Conservation (phyloP, 2,888 invertebrate genomes). For the Mimas tiliae region DNA sequence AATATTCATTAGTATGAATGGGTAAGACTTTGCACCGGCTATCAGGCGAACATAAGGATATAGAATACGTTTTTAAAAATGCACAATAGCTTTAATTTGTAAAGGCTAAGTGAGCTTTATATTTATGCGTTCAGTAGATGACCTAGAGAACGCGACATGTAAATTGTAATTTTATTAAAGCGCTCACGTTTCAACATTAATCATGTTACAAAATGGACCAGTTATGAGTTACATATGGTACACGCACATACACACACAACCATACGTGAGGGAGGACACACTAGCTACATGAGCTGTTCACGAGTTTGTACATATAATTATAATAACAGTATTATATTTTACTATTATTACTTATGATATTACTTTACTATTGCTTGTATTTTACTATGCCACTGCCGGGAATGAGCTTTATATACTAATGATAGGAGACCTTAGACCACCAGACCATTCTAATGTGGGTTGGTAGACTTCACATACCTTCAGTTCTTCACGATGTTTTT, state of each 20-base stretch:
- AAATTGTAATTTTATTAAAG: conserved; percentile 8
- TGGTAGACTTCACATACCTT: no score
- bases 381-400: no score
- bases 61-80: neutral
- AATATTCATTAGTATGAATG: neutral
- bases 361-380: no score
- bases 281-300: neutral
- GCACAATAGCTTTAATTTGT: neutral
- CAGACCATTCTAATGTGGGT: no score
- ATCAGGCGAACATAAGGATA: no score
- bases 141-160: conserved; percentile 18
- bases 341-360: no score
- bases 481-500: no score
- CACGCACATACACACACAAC: neutral
- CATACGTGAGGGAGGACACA: neutral
- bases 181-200: conserved; percentile 23
- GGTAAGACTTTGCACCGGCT: no score
- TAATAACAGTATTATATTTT: no score
- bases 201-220: conserved; percentile 13
- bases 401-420: no score
- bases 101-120: neutral
- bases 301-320: no score
- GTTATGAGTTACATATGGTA: conserved; percentile 5
- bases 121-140: neutral
- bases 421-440: no score